Base-by-base conservation (phyloP, 2,888 invertebrate genomes). In the Drosophila picticornis region DNA sequence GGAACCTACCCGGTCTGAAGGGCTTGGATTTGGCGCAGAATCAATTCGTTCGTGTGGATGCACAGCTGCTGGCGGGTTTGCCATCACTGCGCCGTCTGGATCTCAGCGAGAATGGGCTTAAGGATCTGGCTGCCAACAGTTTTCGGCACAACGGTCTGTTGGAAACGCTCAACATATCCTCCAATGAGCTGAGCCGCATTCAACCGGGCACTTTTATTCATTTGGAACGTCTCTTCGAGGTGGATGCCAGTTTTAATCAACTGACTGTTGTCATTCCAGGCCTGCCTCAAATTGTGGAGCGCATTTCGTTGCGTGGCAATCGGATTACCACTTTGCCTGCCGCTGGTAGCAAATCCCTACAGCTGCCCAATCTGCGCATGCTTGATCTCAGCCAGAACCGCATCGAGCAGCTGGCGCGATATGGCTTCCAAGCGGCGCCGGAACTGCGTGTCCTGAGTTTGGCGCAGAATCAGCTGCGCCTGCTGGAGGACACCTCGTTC, bases 1-100 rank as follows among this genome's bases (percentile, higher is more conserved):
- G 97, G 97, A 96, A 97, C 93, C 94, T 97, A 52, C 97, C 97
- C 0, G 96, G 96, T 10, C 93, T 97, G 5, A 97, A 97, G 94
- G 97, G 97, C 1, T 93, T 98, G 66, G 97, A 98, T 93, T 93
- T 98, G 43, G 96, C 97, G 0, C 94, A 94, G 68, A 98, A 98
- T 90, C 95, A 95, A 75, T 96, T 97, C 81, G 94, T 95, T 72
- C 94, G 95, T 27, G 92, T 98, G 25, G 96, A 96, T 87, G 95
- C 96, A 0, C 94, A 95, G 64, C 93, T 97, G n/a, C 92, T 97
- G 43, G 95, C 95, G 13, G 97, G 97, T 78, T 92, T 97, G 59
- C 97, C 97, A 25, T 96, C 96, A 0, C 92, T 97, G 56, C 94
- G 97, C 70, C 95, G 96, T 73, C 94, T 98, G 19, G 97, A 97